phyloP scores from a whole-genome alignment of 2,888 invertebrate genomes.

The Brachyptera putata region DNA sequence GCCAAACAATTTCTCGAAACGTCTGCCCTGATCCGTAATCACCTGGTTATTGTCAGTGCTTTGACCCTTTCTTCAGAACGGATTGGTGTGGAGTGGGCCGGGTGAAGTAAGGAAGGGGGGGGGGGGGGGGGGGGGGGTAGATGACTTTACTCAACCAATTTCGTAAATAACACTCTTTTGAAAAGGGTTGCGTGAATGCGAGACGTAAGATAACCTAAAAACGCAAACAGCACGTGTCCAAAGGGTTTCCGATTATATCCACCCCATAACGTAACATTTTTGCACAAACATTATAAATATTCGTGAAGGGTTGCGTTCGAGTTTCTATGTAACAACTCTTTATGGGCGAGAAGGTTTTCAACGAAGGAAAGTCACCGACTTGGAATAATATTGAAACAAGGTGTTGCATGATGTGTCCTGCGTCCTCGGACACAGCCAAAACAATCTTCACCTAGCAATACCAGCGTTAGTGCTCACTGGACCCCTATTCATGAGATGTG shows the following conservation, averaged over 20 bases:
- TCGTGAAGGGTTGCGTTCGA: neutral
- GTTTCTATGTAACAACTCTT: neutral
- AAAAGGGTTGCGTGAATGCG: constrained; percentile 17
- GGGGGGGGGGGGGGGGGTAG: neutral
- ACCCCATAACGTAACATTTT: neutral
- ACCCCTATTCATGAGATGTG: too few species aligned
- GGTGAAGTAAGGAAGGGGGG: too few species aligned
- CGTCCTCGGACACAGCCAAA: too few species aligned
- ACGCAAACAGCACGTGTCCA: neutral
- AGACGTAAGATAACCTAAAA: neutral
- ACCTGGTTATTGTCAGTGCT: neutral
- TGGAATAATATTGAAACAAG: too few species aligned
- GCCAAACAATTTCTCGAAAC: too few species aligned
- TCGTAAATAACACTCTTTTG: constrained; percentile 16
- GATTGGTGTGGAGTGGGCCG: neutral
- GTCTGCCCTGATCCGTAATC: too few species aligned
- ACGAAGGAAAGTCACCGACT: too few species aligned
- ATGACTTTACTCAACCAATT: constrained; percentile 10
- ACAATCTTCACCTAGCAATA: too few species aligned
- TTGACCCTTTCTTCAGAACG: neutral
- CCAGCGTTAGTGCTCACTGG: too few species aligned
- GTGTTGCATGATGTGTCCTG: too few species aligned
- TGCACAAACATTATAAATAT: neutral
- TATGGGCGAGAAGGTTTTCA: neutral
- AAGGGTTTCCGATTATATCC: neutral